phyloP scores from a whole-genome alignment of 2,888 invertebrate species.

The Drosophila basisetae region DNA sequence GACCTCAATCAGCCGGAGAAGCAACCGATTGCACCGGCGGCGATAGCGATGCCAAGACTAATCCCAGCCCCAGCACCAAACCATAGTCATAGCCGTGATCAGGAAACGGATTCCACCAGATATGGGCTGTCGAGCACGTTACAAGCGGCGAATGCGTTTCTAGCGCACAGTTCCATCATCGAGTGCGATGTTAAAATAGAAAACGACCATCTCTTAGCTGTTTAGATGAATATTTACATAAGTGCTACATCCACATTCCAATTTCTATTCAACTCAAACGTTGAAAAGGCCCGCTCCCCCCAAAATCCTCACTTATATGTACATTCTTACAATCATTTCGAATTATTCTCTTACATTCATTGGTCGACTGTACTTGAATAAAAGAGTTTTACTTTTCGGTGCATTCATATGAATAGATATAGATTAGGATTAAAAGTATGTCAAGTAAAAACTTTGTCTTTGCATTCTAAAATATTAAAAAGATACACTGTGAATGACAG shows the following conservation, averaged over 20 bases:
- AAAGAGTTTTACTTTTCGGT: neutral
- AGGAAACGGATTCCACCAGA: conserved; percentile 14
- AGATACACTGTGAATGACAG: neutral
- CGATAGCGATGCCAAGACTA: conserved; percentile 20
- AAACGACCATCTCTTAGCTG: conserved; percentile 51
- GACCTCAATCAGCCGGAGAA: conserved; percentile 59
- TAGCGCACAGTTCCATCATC: conserved; percentile 51
- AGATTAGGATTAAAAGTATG: neutral
- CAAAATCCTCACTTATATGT: neutral
- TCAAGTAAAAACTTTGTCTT: neutral
- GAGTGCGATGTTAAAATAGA: conserved; percentile 73
- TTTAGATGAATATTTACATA: conserved; percentile 7
- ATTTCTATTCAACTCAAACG: neutral
- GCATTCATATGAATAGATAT: neutral
- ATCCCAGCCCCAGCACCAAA: conserved; percentile 30
- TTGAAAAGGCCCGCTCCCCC: neutral
- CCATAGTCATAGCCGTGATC: neutral
- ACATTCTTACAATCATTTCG: neutral
- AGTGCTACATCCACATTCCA: conserved; percentile 19
- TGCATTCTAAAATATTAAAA: neutral
- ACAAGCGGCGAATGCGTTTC: conserved; percentile 17
- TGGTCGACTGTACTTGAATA: neutral
- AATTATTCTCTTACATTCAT: neutral
- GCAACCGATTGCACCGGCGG: conserved; percentile 1
- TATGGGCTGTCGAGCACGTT: conserved; percentile 1